These are phyloP conservation scores for Drosophila pseudotakahashii DNA, from an alignment of 2,888 invertebrate genomes.

Conservation along the genomic window DNA sequence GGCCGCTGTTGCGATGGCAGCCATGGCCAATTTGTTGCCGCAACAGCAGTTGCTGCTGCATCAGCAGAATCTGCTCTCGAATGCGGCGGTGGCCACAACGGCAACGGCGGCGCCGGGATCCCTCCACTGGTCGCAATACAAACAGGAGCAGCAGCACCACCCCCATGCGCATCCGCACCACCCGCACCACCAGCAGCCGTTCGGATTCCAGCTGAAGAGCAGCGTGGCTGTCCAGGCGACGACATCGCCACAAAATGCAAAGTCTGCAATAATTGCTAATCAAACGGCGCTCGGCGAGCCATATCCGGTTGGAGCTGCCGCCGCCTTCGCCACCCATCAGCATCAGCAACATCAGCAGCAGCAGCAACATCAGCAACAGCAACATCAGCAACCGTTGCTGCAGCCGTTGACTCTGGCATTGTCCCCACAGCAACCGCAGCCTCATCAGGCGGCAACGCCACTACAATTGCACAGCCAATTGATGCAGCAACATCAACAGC, in stretches of 20 bases:
- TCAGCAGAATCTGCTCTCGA: constrained; percentile 81
- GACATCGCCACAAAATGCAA: constrained; percentile 78
- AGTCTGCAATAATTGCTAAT: constrained; percentile 81
- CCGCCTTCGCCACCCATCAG: constrained; percentile 67
- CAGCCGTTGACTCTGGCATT: constrained; percentile 80
- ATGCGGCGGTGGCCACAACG: constrained; percentile 64
- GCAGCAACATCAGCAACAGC: constrained; percentile 51
- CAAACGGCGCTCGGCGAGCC: constrained; percentile 71
- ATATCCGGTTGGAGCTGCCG: constrained; percentile 51
- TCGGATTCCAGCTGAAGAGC: constrained; percentile 78
- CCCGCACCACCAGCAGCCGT: constrained; percentile 74
- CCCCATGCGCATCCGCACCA: constrained; percentile 79
- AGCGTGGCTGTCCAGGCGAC: constrained; percentile 73
- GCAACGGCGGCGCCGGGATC: constrained; percentile 75
- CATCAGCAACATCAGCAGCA: constrained; percentile 66
- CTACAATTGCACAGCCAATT: constrained; percentile 77
- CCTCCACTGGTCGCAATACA: constrained; percentile 76
- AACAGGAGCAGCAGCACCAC: constrained; percentile 70
- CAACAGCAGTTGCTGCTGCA: constrained; percentile 80
- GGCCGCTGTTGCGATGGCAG: constrained; percentile 83
- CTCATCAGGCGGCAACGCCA: constrained; percentile 64
- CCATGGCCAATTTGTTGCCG: constrained; percentile 83
- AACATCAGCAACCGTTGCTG: constrained; percentile 60
- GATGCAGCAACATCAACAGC: constrained; percentile 74
- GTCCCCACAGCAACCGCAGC: constrained; percentile 78